Conservation (phyloP, 2,888 invertebrate species). For the Ceramica pisi region DNA sequence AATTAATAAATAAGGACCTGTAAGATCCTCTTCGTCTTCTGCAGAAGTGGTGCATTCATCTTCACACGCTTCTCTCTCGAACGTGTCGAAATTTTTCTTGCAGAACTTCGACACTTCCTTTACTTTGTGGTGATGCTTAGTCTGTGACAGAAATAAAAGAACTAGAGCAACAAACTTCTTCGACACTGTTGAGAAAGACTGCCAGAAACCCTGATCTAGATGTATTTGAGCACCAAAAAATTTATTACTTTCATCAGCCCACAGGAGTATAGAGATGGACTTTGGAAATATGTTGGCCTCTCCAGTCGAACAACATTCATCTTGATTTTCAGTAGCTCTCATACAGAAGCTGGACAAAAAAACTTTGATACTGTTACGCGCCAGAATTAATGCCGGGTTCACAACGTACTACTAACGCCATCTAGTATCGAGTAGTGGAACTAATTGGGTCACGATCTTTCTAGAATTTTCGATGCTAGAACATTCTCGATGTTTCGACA, state of each 20-base stretch:
- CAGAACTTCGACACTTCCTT: conserved; percentile 82
- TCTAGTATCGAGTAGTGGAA: too few relatives aligned
- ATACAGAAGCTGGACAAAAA: neutral
- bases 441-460: too few relatives aligned
- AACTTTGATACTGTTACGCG: too few relatives aligned
- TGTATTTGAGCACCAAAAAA: neutral
- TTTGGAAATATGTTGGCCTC: neutral
- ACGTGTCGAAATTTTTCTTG: conserved; percentile 79
- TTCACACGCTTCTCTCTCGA: conserved; percentile 79
- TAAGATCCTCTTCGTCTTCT: conserved; percentile 57
- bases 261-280: neutral
- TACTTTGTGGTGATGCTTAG: conserved; percentile 67
- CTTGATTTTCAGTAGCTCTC: neutral
- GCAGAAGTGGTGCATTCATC: conserved; percentile 74
- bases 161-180: neutral
- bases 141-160: conserved; percentile 62
- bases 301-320: neutral
- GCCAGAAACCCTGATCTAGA: neutral
- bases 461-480: too few relatives aligned
- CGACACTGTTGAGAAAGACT: neutral
- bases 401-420: too few relatives aligned
- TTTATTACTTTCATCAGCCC: too few relatives aligned
- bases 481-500: too few relatives aligned
- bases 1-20: conserved; percentile 31
- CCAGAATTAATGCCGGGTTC: too few relatives aligned